Percentiles rank a stretch among this genome's conserved stretches.
Evolutionary conservation across 2,797 vertebrate species (phyloP).

Genomic region (Notolepis coatsorum): DNA sequence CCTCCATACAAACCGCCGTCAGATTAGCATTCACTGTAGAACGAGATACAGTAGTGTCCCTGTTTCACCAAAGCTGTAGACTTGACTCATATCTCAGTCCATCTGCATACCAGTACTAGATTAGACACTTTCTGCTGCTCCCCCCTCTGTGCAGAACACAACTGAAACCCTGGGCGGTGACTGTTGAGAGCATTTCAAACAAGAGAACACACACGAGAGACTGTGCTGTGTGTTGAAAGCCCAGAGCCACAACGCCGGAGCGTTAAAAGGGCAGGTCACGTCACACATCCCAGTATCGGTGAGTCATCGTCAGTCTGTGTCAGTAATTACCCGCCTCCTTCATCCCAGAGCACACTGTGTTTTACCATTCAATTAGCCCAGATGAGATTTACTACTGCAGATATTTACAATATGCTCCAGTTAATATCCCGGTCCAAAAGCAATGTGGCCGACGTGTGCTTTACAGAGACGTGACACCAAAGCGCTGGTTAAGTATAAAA

Average conservation of each 20-base stretch:
- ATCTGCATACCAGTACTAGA: constrained; percentile 44
- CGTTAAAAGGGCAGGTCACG: constrained; percentile 51
- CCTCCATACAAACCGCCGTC: too few species aligned
- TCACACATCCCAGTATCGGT: constrained; percentile 6
- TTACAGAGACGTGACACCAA: too few species aligned
- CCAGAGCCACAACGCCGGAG: constrained; percentile 19
- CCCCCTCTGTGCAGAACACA: constrained; percentile 28
- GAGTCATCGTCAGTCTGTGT: constrained; percentile 23
- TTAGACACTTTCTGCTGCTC: constrained; percentile 45
- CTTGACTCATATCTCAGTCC: constrained; percentile 38
- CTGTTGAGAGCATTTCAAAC: constrained; percentile 59
- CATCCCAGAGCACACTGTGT: not conserved
- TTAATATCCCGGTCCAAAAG: too few species aligned
- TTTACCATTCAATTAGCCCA: constrained; percentile 17
- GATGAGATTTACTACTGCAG: too few species aligned
- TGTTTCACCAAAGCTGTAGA: constrained; percentile 26
- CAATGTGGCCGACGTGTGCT: too few species aligned
- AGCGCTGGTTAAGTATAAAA: too few species aligned
- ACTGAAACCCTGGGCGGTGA: constrained; percentile 49
- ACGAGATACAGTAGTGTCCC: too few species aligned
- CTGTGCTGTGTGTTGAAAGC: not conserved
- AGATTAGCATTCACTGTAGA: too few species aligned
- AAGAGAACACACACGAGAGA: constrained; percentile 28
- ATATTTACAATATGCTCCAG: too few species aligned
- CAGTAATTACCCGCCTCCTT: not conserved